These are phyloP conservation scores for Hypsopygia costalis DNA, from an alignment of 2,888 invertebrate genomes.

Conservation along the genomic window DNA sequence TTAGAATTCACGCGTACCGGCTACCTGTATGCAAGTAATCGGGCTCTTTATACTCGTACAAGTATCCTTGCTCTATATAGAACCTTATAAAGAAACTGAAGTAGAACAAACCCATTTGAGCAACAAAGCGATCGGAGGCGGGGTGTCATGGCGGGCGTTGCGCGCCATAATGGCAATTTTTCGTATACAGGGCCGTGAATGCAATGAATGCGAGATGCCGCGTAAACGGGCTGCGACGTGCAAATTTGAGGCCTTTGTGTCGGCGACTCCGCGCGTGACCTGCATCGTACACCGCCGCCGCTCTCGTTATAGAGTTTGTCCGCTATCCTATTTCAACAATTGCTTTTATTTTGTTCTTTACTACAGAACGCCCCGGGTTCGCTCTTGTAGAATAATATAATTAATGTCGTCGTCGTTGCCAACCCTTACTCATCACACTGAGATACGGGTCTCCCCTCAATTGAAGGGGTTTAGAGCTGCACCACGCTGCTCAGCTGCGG, in stretches of 20 bases:
- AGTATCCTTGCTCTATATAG: too few species aligned
- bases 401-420: too few species aligned
- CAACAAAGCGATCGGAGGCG: slow-evolving; percentile 10
- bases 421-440: too few species aligned
- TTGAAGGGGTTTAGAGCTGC: too few species aligned
- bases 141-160: slow-evolving; percentile 57
- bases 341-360: slow-evolving; percentile 4
- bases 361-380: not conserved
- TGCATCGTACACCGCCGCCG: slow-evolving; percentile 38
- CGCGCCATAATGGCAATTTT: slow-evolving; percentile 54
- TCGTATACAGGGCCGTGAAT: slow-evolving; percentile 49
- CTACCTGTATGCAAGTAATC: too few species aligned
- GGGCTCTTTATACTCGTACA: too few species aligned
- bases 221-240: slow-evolving; percentile 75
- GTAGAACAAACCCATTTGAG: slow-evolving; percentile 11
- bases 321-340: slow-evolving; percentile 2
- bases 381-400: too few species aligned
- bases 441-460: too few species aligned
- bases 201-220: slow-evolving; percentile 60
- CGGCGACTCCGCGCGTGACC: slow-evolving; percentile 59
- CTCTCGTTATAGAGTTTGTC: slow-evolving; percentile 19
- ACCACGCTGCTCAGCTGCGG: too few species aligned
- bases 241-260: slow-evolving; percentile 78
- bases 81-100: too few species aligned
- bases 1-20: too few species aligned